Evolutionary conservation across 2,797 vertebrate species (phyloP).

Genomic region (Pangasius macronema): DNA sequence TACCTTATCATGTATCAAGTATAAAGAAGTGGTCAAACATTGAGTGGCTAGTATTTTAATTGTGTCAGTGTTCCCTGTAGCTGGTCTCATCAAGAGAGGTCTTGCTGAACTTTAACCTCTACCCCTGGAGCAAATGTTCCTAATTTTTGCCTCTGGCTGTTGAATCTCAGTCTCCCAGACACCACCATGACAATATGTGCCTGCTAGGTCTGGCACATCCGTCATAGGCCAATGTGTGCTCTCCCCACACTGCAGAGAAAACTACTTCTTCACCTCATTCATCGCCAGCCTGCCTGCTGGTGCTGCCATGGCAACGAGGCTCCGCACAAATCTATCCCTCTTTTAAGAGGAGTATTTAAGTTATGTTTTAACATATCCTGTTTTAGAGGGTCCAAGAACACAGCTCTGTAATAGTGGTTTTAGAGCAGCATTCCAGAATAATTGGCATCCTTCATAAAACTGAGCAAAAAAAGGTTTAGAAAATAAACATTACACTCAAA

Average conservation of each 20-base stretch:
- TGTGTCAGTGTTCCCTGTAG: slow-evolving; percentile 8
- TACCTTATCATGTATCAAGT: background rate
- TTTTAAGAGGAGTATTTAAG: slow-evolving; percentile 47
- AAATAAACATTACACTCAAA: background rate
- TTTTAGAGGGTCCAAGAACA: background rate
- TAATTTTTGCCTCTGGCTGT: slow-evolving; percentile 33
- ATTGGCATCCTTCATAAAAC: background rate
- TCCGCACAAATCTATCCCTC: slow-evolving; percentile 50
- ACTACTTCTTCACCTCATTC: slow-evolving; percentile 53
- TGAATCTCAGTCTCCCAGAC: slow-evolving; percentile 43
- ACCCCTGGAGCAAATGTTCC: slow-evolving; percentile 43
- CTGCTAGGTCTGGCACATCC: slow-evolving; percentile 44
- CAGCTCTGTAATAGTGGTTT: background rate
- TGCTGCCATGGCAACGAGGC: slow-evolving; percentile 56
- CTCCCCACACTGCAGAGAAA: slow-evolving; percentile 40
- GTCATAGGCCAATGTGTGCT: slow-evolving; percentile 53
- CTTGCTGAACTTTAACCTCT: slow-evolving; percentile 37
- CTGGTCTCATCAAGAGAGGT: slow-evolving; percentile 35
- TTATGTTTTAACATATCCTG: slow-evolving; percentile 31
- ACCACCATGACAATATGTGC: slow-evolving; percentile 50
- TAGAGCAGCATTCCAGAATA: background rate
- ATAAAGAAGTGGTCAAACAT: background rate
- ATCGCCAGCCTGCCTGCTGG: slow-evolving; percentile 52
- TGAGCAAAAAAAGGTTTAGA: background rate
- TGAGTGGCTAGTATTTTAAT: background rate